Percentiles rank a stretch among this genome's conserved stretches.
Conservation (phyloP, 2,888 invertebrate species). For the Drosophila yooni region DNA sequence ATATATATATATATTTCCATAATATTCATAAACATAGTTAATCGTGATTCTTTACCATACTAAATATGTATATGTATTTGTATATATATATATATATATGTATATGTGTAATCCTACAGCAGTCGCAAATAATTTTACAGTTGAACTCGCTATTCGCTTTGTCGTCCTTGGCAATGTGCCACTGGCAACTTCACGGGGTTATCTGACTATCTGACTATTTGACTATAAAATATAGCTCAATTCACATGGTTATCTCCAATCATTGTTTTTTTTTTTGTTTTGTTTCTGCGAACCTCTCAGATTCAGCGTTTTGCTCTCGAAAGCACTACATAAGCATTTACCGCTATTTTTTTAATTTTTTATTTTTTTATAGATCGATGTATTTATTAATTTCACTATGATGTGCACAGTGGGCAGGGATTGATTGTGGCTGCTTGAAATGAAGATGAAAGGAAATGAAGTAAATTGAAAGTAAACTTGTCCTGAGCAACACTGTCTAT, state of each 20-base stretch:
- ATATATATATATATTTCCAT: conserved; percentile 7
- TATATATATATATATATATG: conserved; percentile 7
- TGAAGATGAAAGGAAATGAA: neutral
- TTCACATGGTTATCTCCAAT: conserved; percentile 40
- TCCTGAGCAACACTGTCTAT: conserved; percentile 44
- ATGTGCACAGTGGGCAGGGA: conserved; percentile 31
- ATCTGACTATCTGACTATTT: conserved; percentile 50
- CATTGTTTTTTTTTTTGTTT: conserved; percentile 4
- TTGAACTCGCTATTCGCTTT: conserved; percentile 48
- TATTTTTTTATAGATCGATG: conserved; percentile 35
- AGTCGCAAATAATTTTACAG: conserved; percentile 78
- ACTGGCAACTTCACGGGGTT: conserved; percentile 44
- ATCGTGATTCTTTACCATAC: conserved; percentile 59
- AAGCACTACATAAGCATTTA: conserved; percentile 65
- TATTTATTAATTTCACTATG: conserved; percentile 17
- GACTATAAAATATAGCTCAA: conserved; percentile 79
- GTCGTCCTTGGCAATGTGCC: conserved; percentile 31
- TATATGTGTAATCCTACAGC: conserved; percentile 66
- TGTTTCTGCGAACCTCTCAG: conserved; percentile 31
- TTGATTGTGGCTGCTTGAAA: neutral
- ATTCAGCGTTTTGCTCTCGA: conserved; percentile 39
- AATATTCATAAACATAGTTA: conserved; percentile 65
- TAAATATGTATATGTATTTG: conserved; percentile 37
- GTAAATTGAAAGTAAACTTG: neutral
- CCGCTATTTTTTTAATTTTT: conserved; percentile 42